These are phyloP conservation scores for Tichodroma muraria DNA, from an alignment of 2,113 vertebrate genomes.

Conservation along the genomic window DNA sequence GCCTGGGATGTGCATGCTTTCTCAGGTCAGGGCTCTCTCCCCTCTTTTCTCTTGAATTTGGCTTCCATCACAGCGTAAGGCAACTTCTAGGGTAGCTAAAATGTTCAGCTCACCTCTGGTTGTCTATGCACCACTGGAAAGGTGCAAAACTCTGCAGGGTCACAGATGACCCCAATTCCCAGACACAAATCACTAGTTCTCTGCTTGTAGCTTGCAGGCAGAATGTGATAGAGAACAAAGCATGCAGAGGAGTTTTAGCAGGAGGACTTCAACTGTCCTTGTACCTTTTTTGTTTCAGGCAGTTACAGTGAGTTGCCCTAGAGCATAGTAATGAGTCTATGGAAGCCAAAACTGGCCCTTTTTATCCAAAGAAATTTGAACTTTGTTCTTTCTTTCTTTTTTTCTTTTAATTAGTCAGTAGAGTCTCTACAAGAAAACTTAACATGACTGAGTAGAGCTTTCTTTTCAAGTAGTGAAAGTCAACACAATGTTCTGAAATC, in stretches of 20 bases:
- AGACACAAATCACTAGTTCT: rapidly evolving
- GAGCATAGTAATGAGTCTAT: background rate
- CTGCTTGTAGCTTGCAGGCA: background rate
- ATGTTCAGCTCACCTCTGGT: background rate
- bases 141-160: background rate
- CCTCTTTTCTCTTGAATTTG: background rate
- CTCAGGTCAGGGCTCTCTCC: background rate
- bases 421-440: background rate
- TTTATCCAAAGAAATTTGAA: background rate
- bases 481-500: background rate
- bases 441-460: background rate
- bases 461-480: background rate
- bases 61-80: background rate
- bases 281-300: background rate
- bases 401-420: background rate
- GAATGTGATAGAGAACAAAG: background rate
- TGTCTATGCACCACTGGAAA: background rate
- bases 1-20: background rate
- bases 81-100: background rate
- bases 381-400: background rate
- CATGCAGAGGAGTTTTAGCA: background rate
- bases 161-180: background rate
- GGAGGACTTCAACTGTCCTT: background rate
- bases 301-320: background rate
- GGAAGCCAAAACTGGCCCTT: background rate